These are phyloP conservation scores for Drosophila orosa DNA, from an alignment of 1,140 invertebrate genomes.

Conservation along the genomic window DNA sequence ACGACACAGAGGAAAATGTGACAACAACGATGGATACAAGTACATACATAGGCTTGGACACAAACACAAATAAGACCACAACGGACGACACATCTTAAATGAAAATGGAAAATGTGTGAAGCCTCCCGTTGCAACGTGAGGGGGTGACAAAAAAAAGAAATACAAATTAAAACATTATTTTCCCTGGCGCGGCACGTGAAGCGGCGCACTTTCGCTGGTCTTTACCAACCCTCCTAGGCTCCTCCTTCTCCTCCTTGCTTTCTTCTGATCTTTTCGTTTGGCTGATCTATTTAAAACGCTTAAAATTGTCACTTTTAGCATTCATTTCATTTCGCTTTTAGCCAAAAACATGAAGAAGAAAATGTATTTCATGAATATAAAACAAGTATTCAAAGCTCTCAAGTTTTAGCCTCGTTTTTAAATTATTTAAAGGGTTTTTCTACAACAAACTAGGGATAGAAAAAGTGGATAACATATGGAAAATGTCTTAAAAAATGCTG, in stretches of 20 bases:
- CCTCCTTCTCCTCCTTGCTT: background rate
- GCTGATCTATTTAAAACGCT: slow-evolving; percentile 35
- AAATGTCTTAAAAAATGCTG: background rate
- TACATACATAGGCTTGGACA: slow-evolving; percentile 18
- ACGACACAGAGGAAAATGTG: slow-evolving; percentile 47
- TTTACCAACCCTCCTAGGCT: background rate
- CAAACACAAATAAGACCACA: slow-evolving; percentile 28
- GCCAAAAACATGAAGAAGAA: background rate
- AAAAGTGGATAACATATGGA: background rate
- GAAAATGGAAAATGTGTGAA: slow-evolving; percentile 48
- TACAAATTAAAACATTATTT: slow-evolving; percentile 41
- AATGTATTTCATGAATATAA: background rate
- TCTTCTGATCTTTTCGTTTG: slow-evolving; percentile 38
- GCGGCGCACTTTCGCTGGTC: slow-evolving; percentile 37
- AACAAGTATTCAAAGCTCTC: slow-evolving; percentile 57
- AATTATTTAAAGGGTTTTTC: slow-evolving; percentile 2
- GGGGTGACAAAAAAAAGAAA: slow-evolving; percentile 22
- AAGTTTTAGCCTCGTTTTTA: slow-evolving; percentile 12
- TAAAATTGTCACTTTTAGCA: slow-evolving; percentile 42
- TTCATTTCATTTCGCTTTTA: slow-evolving; percentile 1
- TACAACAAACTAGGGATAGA: background rate
- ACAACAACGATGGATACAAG: slow-evolving; percentile 36
- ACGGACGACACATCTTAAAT: slow-evolving; percentile 39
- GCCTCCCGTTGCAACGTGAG: slow-evolving; percentile 47
- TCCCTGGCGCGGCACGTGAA: slow-evolving; percentile 49